phyloP scores from a whole-genome alignment of 2,888 invertebrate species.

The Troilus luridus region DNA sequence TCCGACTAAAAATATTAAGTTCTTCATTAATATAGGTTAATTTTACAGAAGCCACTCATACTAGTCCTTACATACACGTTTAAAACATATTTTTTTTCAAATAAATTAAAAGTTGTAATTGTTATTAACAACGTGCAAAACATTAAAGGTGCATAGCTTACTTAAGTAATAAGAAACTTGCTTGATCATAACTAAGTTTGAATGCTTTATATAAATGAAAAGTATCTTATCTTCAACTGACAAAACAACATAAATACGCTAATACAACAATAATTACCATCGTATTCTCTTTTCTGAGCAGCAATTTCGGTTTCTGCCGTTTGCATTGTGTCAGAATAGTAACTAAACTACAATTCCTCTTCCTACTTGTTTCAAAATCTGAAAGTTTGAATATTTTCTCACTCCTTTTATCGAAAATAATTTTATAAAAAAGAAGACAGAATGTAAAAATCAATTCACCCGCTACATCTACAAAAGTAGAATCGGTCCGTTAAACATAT shows the following conservation, averaged over 20 bases:
- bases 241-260: background rate
- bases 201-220: background rate
- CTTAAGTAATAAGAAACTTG: background rate
- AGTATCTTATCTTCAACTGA: too few relatives aligned
- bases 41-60: background rate
- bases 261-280: constrained; percentile 8
- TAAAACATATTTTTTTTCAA: too few relatives aligned
- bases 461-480: background rate
- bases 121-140: background rate
- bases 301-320: constrained; percentile 51
- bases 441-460: constrained; percentile 18
- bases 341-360: background rate
- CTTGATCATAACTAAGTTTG: background rate
- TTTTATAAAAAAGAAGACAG: background rate
- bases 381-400: constrained; percentile 36
- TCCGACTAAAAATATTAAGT: background rate
- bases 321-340: constrained; percentile 51
- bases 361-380: constrained; percentile 7
- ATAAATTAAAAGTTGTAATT: background rate
- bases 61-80: too few relatives aligned
- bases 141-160: background rate
- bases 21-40: background rate
- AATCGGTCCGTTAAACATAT: background rate
- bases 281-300: constrained; percentile 53
- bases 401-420: background rate